Evolutionary conservation across 2,113 vertebrate genomes (phyloP).

Genomic region (cat (Felis catus)): F.catus_Fca126_mat1.0 CM031412.1:7721001-7721500

Average conservation of each 20-base stretch:
- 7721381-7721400: neutral
- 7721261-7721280: neutral
- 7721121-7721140: neutral
- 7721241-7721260: constrained; percentile 31
- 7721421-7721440: neutral
- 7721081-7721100: neutral
- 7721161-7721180: neutral
- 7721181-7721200: neutral
- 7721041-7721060: neutral
- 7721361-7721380: neutral
- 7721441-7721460: neutral
- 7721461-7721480: neutral
- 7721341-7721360: neutral
- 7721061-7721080: neutral
- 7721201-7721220: neutral
- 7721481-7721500: neutral
- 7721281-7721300: neutral
- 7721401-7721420: neutral
- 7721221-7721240: constrained; percentile 27
- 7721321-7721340: neutral
- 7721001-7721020: neutral
- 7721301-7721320: neutral
- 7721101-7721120: neutral
- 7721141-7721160: neutral
- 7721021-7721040: neutral